Conservation (phyloP, 2,113 vertebrate genomes). For the Heptranchias perlo region DNA sequence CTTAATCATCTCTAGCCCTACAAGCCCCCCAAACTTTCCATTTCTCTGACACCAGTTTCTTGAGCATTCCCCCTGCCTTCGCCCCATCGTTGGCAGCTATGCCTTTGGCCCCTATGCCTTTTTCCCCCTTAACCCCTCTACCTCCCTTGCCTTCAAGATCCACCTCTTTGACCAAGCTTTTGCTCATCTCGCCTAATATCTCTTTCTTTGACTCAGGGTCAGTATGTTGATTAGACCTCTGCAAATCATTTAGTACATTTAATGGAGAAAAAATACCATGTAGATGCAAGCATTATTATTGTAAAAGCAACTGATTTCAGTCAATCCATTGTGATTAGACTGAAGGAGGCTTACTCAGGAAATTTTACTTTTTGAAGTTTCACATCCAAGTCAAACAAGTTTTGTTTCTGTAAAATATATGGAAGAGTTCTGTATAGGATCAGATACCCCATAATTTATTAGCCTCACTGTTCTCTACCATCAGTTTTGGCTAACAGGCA, state of each 20-base stretch:
- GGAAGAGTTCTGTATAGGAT: neutral
- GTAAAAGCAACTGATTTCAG: neutral
- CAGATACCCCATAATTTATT: neutral
- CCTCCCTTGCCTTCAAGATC: neutral
- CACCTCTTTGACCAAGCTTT: neutral
- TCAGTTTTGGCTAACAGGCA: neutral
- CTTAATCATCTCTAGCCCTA: neutral
- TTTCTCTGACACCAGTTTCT: neutral
- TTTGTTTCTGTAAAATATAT: neutral
- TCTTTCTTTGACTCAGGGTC: neutral
- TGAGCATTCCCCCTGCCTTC: neutral
- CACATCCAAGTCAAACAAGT: neutral
- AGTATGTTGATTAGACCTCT: neutral
- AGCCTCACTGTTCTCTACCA: neutral
- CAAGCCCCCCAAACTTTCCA: neutral
- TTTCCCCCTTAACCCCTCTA: neutral
- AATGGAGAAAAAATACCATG: neutral
- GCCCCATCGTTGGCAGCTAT: neutral
- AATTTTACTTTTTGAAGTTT: no score
- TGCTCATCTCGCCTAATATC: neutral
- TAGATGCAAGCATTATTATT: neutral
- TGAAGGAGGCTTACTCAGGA: neutral
- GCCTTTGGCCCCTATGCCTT: neutral
- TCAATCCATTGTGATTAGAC: neutral
- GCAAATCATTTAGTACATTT: neutral